Conservation (phyloP, 1,140 invertebrate genomes). For the Halotydeus destructor region DNA sequence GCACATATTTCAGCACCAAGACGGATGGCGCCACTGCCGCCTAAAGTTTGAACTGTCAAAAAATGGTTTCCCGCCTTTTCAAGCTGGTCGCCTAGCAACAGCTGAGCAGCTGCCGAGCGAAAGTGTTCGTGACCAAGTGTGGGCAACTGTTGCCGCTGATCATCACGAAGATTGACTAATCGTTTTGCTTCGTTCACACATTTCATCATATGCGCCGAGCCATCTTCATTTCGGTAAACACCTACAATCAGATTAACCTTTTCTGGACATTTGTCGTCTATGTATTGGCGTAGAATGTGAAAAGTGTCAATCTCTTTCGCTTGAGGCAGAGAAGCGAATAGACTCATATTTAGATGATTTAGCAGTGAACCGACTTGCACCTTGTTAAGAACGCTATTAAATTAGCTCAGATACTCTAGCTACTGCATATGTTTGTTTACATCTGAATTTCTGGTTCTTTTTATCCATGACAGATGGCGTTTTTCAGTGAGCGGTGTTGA, state of each 20-base stretch:
- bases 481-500: too few relatives aligned
- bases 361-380: background rate
- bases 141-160: background rate
- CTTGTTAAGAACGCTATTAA: too few relatives aligned
- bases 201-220: background rate
- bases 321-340: background rate
- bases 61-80: background rate
- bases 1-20: constrained; percentile 1
- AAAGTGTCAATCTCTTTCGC: background rate
- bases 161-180: too few relatives aligned
- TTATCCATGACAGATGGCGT: too few relatives aligned
- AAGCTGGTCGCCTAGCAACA: background rate
- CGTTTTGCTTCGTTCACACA: constrained; percentile 2
- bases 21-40: constrained; percentile 4
- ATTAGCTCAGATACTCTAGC: too few relatives aligned
- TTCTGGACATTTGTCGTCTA: constrained; percentile 3
- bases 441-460: too few relatives aligned
- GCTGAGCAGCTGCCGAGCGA: background rate
- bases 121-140: constrained; percentile 1
- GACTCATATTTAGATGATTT: background rate
- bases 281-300: background rate
- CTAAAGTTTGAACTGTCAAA: constrained; percentile 8
- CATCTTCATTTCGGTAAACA: constrained; percentile 4
- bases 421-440: too few relatives aligned
- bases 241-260: constrained; percentile 7